Base-by-base conservation (phyloP, 2,888 invertebrate genomes). In the Blastobasis adustella region DNA sequence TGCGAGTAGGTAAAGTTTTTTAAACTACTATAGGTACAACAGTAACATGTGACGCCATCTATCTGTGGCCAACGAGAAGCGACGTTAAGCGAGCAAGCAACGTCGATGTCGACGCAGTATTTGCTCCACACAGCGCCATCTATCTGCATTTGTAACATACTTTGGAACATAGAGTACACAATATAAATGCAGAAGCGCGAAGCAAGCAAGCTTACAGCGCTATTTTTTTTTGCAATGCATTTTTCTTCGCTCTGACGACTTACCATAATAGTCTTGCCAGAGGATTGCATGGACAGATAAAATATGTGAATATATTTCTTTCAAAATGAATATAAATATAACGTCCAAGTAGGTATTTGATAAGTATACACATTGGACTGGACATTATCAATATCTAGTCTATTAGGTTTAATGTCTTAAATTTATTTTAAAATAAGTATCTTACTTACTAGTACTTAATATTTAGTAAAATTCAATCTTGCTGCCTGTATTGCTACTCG, bases 201-300 rank as follows among this genome's bases (percentile, higher is more conserved):
- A 57, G 60, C 61, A 73, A 78, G 71, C 69, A 62, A 60, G 82
- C 81, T 76, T 74, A 71, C 68, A 72, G 77, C 75, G 76, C 58
- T 67, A 68, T 65, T 65, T 60, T 49, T 67, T 60, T 54, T 57
- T 54, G 64, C 65, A 36, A 36, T 48, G 10, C 50, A 46, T 54
- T 62, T 60, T 61, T 65, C 65, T 63, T 67, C 66, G 56, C 75
- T 75, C 76, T 73, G 77, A 76, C 78, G 69, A 82, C 87, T 87
- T 84, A 87, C 87, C 87, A 84, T 73, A 56, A 79, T 72, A 68
- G 82, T 82, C 86, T 87, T 87, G 84, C 79, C 81, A 81, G 73
- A 75, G 72, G 84, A 62, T 71, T 72, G 87, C 87, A 85, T 86
- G 86, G 74, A 83, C 79, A 86, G 72, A 86, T 77, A 87, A 81